A percentile compares a stretch with the other conserved stretches of the same genome.
phyloP scores from a whole-genome alignment of 2,797 vertebrate species.

The Coccyzus lansbergi region DNA sequence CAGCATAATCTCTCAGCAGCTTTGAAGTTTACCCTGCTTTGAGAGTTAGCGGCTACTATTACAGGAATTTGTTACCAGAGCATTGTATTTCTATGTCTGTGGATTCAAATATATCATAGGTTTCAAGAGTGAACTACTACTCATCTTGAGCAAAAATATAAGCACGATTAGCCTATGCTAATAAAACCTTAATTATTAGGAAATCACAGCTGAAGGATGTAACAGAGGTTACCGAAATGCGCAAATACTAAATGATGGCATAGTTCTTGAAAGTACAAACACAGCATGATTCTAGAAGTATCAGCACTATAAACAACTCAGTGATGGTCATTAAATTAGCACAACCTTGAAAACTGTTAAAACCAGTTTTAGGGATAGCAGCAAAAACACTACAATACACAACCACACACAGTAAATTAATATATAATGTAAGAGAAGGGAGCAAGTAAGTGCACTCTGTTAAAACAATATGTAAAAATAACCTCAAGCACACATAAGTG shows the following conservation, averaged over 20 bases:
- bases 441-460: not conserved
- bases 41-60: not conserved
- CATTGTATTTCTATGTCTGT: not conserved
- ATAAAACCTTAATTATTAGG: constrained; percentile 40
- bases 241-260: not conserved
- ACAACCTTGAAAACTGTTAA: not conserved
- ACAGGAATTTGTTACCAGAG: not conserved
- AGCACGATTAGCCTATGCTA: constrained; percentile 13
- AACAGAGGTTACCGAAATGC: not conserved
- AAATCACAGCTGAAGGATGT: constrained; percentile 24
- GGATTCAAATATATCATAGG: not conserved
- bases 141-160: constrained; percentile 17
- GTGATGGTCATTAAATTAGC: not conserved
- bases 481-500: not conserved
- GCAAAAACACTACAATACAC: not conserved
- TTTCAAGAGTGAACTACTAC: not conserved
- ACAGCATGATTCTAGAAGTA: not conserved
- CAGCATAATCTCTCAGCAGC: not conserved
- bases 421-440: not conserved
- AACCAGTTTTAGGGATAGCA: not conserved
- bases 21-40: not conserved
- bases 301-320: not conserved
- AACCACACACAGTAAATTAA: not conserved
- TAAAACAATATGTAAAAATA: not conserved
- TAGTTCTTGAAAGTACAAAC: not conserved